These are phyloP conservation scores for Eupsilia transversa DNA, from an alignment of 2,888 invertebrate species.

Conservation along the genomic window DNA sequence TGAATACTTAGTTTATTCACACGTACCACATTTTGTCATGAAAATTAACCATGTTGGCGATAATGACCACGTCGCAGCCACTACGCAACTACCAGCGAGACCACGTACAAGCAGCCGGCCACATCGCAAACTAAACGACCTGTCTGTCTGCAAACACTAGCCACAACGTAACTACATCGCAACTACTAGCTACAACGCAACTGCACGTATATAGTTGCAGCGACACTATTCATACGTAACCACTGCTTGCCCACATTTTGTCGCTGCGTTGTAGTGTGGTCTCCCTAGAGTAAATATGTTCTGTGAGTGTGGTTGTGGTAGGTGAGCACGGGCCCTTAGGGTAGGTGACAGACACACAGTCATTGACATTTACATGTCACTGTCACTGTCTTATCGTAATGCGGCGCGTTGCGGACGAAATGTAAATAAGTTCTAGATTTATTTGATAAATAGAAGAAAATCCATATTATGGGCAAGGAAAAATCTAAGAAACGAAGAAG, in stretches of 20 bases:
- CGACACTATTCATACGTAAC: neutral
- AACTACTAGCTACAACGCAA: neutral
- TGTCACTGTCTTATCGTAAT: neutral
- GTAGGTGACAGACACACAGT: neutral
- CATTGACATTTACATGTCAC: neutral
- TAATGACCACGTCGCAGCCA: too few relatives aligned
- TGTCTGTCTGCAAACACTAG: too few relatives aligned
- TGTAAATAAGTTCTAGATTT: slow-evolving; percentile 52
- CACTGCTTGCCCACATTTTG: neutral
- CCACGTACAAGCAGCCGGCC: too few relatives aligned
- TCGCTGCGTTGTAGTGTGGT: neutral
- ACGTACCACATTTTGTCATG: too few relatives aligned
- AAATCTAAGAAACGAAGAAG: slow-evolving; percentile 84
- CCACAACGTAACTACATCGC: neutral
- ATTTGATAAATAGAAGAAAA: slow-evolving; percentile 36
- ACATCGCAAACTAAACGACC: neutral
- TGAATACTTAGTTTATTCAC: too few relatives aligned
- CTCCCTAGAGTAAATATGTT: too few relatives aligned
- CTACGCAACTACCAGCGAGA: too few relatives aligned
- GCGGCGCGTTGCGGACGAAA: slow-evolving; percentile 37
- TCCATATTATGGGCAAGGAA: slow-evolving; percentile 81
- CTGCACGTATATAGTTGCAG: neutral
- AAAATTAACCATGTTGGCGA: too few relatives aligned
- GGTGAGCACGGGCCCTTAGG: neutral
- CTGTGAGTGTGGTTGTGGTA: too few relatives aligned